Evolutionary conservation across 2,113 vertebrate genomes (phyloP).

Genomic region (Lampris megalopsis): DNA sequence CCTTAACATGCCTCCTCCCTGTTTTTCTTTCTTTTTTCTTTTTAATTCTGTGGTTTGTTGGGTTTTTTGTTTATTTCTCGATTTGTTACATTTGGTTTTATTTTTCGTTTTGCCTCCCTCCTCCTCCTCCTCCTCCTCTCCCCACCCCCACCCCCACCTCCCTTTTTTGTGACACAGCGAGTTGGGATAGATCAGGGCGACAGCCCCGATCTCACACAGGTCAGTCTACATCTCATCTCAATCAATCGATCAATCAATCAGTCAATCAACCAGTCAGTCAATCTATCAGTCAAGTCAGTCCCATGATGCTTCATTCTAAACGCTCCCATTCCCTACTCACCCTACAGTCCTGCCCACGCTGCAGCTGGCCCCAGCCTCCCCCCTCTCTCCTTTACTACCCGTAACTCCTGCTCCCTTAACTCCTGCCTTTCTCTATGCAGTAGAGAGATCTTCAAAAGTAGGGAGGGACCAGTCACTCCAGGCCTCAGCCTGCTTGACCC

Average conservation of each 20-base stretch:
- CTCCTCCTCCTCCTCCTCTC: conserved; percentile 46
- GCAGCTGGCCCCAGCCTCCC: conserved; percentile 73
- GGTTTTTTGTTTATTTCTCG: conserved; percentile 62
- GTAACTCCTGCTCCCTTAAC: conserved; percentile 55
- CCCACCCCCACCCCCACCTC: conserved; percentile 20
- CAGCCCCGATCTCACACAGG: conserved; percentile 95
- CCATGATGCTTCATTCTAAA: conserved; percentile 81
- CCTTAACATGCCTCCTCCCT: conserved; percentile 71
- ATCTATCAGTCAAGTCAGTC: conserved; percentile 72
- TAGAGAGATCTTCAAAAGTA: conserved; percentile 55
- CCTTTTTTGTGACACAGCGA: conserved; percentile 90
- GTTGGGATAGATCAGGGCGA: conserved; percentile 94
- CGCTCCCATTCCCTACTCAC: conserved; percentile 84
- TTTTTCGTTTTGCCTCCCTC: conserved; percentile 73
- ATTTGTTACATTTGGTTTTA: conserved; percentile 77
- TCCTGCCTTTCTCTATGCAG: conserved; percentile 46
- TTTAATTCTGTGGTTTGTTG: conserved; percentile 64
- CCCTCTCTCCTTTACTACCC: conserved; percentile 70
- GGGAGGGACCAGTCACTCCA: conserved; percentile 64
- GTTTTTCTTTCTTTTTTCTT: conserved; percentile 12
- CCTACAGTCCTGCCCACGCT: conserved; percentile 80
- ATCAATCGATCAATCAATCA: conserved; percentile 81
- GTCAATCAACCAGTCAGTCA: conserved; percentile 71
- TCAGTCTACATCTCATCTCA: conserved; percentile 87
- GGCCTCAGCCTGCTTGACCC: conserved; percentile 40